These are phyloP conservation scores for Leptonema lineaticorne DNA, from an alignment of 1,140 invertebrate species.

Conservation along the genomic window DNA sequence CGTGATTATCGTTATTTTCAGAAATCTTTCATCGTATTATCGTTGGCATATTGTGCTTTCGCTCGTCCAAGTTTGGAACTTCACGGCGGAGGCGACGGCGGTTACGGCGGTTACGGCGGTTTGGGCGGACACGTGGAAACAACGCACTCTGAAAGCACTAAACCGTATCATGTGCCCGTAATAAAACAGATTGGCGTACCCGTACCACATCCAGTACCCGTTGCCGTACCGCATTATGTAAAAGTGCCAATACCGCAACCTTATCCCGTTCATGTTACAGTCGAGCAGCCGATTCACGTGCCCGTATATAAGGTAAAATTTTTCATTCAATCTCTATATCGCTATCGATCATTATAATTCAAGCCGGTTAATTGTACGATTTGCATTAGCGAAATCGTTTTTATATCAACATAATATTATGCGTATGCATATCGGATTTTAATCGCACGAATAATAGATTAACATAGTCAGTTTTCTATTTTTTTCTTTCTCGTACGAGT, in stretches of 20 bases:
- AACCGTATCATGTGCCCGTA: conserved; percentile 70
- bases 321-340: not conserved
- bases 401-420: no score
- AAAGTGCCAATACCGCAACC: conserved; percentile 74
- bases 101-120: not conserved
- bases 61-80: conserved; percentile 24
- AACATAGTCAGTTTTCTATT: not conserved
- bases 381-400: no score
- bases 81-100: conserved; percentile 34
- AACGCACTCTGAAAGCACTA: conserved; percentile 64
- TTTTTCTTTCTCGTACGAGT: not conserved
- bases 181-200: conserved; percentile 75
- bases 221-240: conserved; percentile 72
- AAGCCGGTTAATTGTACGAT: not conserved
- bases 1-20: no score
- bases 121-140: conserved; percentile 46
- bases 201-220: conserved; percentile 72
- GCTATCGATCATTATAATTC: no score
- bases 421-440: not conserved
- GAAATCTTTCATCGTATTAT: conserved; percentile 24
- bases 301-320: conserved; percentile 67
- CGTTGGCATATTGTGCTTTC: conserved; percentile 14
- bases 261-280: conserved; percentile 68
- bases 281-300: conserved; percentile 72
- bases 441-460: no score